phyloP scores from a whole-genome alignment of 1,140 invertebrate species.

The Anagrus nilaparvatae region DNA sequence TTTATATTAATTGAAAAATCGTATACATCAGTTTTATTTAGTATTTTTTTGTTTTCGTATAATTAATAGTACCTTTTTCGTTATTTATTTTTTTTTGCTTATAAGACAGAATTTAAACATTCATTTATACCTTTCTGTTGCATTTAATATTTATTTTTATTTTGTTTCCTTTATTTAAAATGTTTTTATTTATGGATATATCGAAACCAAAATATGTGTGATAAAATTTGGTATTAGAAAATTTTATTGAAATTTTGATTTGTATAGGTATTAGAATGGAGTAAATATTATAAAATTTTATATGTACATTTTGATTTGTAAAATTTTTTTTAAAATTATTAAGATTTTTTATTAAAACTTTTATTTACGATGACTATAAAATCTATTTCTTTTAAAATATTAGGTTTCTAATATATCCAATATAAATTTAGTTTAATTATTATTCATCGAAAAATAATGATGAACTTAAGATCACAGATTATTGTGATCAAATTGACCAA shows the following conservation, averaged over 20 bases:
- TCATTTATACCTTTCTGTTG: conserved; percentile 15
- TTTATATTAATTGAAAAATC: conserved; percentile 44
- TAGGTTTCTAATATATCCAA: conserved; percentile 17
- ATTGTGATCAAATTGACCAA: conserved; percentile 40
- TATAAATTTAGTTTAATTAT: conserved; percentile 41
- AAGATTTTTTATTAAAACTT: too few relatives aligned
- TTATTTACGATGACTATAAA: conserved; percentile 14
- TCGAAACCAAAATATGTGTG: not conserved
- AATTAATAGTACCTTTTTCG: conserved; percentile 14
- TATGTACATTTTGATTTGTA: not conserved
- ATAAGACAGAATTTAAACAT: too few relatives aligned
- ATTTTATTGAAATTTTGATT: too few relatives aligned
- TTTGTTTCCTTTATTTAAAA: conserved; percentile 13
- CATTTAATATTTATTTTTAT: conserved; percentile 13
- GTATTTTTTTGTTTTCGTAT: conserved; percentile 21
- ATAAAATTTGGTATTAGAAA: too few relatives aligned
- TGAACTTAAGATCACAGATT: conserved; percentile 41
- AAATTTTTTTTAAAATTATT: not conserved
- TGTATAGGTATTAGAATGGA: not conserved
- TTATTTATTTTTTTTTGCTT: conserved; percentile 18
- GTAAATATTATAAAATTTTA: not conserved
- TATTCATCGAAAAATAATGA: conserved; percentile 30
- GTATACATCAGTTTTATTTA: conserved; percentile 44
- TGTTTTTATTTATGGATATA: conserved; percentile 9
- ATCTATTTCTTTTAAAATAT: conserved; percentile 11